Evolutionary conservation across 2,113 vertebrate genomes (phyloP).

Genomic region (Brienomyrus brachyistius): DNA sequence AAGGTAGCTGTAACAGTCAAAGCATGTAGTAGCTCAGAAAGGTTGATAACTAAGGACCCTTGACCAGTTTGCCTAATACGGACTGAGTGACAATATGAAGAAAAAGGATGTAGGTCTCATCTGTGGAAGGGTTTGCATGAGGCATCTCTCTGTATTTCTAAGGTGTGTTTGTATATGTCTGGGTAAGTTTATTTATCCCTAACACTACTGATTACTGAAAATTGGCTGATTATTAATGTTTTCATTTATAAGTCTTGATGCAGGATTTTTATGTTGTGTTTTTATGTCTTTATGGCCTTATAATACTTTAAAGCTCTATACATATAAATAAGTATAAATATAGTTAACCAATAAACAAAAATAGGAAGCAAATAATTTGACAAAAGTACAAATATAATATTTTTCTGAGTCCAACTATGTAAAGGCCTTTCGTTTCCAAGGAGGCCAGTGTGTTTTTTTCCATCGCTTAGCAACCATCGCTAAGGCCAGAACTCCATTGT

Average conservation of each 20-base stretch:
- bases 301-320: background rate
- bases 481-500: constrained; percentile 21
- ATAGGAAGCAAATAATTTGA: background rate
- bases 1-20: background rate
- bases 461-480: constrained; percentile 20
- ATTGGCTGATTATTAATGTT: background rate
- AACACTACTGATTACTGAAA: background rate
- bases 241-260: background rate
- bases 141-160: background rate
- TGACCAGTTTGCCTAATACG: background rate
- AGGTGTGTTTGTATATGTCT: background rate
- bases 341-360: background rate
- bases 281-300: background rate
- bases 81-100: background rate
- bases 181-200: background rate
- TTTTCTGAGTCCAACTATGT: background rate
- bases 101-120: background rate
- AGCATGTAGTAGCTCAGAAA: background rate
- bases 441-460: constrained; percentile 9
- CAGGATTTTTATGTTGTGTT: background rate
- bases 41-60: background rate
- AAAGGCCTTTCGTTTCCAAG: constrained; percentile 13
- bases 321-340: background rate
- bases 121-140: background rate
- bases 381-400: background rate